Conservation (phyloP, 2,888 invertebrate species). For the Hydraecia micacea region DNA sequence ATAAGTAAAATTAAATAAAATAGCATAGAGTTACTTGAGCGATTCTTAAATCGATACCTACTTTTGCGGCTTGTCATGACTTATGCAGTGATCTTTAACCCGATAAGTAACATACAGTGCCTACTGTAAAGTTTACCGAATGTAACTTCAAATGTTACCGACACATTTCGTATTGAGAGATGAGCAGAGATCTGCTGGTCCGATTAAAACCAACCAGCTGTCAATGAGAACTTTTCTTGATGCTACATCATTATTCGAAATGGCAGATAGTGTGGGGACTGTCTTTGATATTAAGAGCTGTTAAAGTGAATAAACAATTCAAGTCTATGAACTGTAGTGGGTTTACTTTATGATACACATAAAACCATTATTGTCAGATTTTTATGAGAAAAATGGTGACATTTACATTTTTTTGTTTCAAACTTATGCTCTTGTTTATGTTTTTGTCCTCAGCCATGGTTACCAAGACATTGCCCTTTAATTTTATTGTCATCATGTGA, state of each 20-base stretch:
- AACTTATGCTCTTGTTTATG: not conserved
- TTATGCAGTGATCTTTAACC: constrained; percentile 54
- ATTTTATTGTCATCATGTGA: not conserved
- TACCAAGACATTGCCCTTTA: not conserved
- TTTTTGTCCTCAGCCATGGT: not conserved
- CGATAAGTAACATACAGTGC: constrained; percentile 35
- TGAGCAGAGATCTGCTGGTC: constrained; percentile 43
- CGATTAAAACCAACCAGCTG: constrained; percentile 29
- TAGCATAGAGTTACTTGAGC: constrained; percentile 1
- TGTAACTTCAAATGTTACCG: constrained; percentile 51
- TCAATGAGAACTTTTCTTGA: constrained; percentile 20
- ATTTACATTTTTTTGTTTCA: not conserved
- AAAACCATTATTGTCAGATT: not conserved
- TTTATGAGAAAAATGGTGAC: not conserved
- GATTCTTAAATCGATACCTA: constrained; percentile 37
- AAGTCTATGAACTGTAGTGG: not conserved
- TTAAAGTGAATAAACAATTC: not conserved
- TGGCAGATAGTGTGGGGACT: not conserved
- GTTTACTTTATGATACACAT: not conserved
- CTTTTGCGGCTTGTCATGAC: constrained; percentile 27
- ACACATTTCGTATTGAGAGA: constrained; percentile 51
- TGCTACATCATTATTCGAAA: constrained; percentile 36
- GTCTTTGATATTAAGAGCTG: not conserved
- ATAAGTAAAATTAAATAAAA: constrained; percentile 18
- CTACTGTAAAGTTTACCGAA: constrained; percentile 47